Conservation (phyloP, 2,888 invertebrate genomes). For the Salpingus planirostris region DNA sequence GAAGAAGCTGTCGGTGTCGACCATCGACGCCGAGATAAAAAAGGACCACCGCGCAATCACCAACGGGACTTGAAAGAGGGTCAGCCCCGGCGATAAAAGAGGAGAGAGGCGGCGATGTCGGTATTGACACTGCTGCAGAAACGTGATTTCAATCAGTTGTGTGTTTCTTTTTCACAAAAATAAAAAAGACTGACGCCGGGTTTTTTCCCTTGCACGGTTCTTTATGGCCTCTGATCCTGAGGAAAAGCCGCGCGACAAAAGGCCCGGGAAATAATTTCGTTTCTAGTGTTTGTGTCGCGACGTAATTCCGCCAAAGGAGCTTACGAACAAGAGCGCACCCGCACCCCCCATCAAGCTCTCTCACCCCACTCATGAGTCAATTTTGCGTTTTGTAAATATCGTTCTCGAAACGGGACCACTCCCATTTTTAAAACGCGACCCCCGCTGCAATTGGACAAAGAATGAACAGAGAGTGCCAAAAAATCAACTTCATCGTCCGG, state of each 20-base stretch:
- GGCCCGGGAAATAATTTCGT: constrained; percentile 7
- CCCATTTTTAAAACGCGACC: no score
- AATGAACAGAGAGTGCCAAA: constrained; percentile 1
- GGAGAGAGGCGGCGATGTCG: constrained; percentile 6
- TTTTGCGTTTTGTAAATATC: constrained; percentile 2
- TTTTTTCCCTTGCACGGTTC: constrained; percentile 1
- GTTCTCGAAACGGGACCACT: not conserved
- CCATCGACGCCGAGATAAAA: constrained; percentile 39
- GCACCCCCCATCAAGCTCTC: not conserved
- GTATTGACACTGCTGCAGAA: constrained; percentile 12
- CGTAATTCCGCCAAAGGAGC: constrained; percentile 5
- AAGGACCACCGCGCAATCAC: constrained; percentile 36
- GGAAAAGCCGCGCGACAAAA: constrained; percentile 2
- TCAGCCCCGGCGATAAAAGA: constrained; percentile 5
- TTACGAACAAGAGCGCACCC: not conserved
- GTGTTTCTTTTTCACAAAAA: constrained; percentile 7
- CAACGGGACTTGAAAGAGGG: constrained; percentile 31
- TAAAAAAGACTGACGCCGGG: constrained; percentile 14
- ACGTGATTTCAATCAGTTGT: constrained; percentile 15
- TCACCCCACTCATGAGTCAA: constrained; percentile 1
- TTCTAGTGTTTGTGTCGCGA: constrained; percentile 11
- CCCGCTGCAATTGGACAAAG: no score
- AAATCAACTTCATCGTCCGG: no score
- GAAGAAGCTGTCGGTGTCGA: constrained; percentile 39
- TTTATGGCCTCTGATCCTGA: not conserved